These are phyloP conservation scores for Agrotis segetum DNA, from an alignment of 2,888 invertebrate species.

Conservation along the genomic window DNA sequence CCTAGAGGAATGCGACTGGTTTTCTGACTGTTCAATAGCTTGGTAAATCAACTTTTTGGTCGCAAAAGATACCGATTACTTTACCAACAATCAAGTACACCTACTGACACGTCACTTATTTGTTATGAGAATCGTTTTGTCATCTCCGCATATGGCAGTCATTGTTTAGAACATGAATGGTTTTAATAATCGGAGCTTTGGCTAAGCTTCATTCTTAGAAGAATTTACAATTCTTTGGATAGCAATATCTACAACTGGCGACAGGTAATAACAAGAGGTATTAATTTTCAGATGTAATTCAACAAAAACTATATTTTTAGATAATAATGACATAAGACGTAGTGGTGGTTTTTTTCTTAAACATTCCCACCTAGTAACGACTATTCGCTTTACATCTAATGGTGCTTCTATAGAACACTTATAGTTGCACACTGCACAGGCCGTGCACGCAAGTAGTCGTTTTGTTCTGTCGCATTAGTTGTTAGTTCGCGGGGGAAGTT, in stretches of 20 bases:
- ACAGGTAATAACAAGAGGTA: background rate
- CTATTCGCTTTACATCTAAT: conserved; percentile 1
- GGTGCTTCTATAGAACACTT: conserved; percentile 28
- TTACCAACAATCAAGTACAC: background rate
- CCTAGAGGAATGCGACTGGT: conserved; percentile 52
- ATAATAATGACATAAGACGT: conserved; percentile 15
- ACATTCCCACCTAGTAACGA: conserved; percentile 3
- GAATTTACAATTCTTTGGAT: background rate
- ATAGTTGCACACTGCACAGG: conserved; percentile 5
- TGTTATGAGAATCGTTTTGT: background rate
- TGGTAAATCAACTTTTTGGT: conserved; percentile 28
- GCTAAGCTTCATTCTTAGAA: background rate
- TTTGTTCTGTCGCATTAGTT: conserved; percentile 68
- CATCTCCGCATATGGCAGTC: background rate
- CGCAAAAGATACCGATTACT: conserved; percentile 9
- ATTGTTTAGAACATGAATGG: background rate
- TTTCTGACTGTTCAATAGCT: conserved; percentile 40
- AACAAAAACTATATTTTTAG: conserved; percentile 28
- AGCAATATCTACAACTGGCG: background rate
- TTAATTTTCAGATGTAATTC: conserved; percentile 12
- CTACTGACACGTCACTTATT: background rate
- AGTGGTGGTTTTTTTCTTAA: conserved; percentile 7
- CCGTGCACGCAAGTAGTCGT: conserved; percentile 45
- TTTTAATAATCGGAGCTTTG: background rate
- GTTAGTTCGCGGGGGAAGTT: conserved; percentile 65